Base-by-base conservation (phyloP, 2,113 vertebrate genomes). In the Regulus satrapa region DNA sequence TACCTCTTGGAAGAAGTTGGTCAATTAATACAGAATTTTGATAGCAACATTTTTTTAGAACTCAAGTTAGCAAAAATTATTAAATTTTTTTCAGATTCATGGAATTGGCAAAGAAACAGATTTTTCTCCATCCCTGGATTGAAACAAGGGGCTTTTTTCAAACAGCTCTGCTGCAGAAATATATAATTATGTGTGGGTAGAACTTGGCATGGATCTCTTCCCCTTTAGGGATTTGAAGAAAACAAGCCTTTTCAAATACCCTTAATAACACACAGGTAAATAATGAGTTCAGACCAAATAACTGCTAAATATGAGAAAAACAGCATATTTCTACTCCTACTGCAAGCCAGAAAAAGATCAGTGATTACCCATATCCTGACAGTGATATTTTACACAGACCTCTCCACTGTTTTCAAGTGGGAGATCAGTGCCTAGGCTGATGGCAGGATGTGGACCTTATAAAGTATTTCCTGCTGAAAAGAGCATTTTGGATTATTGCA, bases 281-380 rank as follows among this genome's bases (percentile, higher is more conserved):
- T 95, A 94, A 89, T 85, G 88, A 92, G 31, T 96, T 94, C 89
- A 93, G 93, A 85, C 66, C 74, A 92, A 96, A 73, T 85, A 95
- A 95, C 89, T 85, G 71, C 63, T 96, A 94, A 92, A 95, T 96
- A 95, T 96, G 96, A 96, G 93, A 95, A 97, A 96, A 94, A 4
- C 92, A 94, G 75, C 78, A 74, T 83, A 95, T 95, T 96, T 95
- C 46, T 89, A 91, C 89, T 94, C 92, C 89, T 91, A 72, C 93
- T 79, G 32, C 63, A 76, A 82, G 67, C 64, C 82, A 92, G 81
- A 93, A 89, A 95, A 85, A 95, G 81, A 85, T 91, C 74, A 69
- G 71, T 77, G 93, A 96, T 96, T 94, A 85, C 36, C 92, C 89
- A 77, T 97, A 94, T 96, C 93, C 93, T 95, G 93, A 48, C 59